Percentiles rank a stretch among this genome's conserved stretches.
phyloP scores from a whole-genome alignment of 2,797 vertebrate genomes.

The Nasua narica region DNA sequence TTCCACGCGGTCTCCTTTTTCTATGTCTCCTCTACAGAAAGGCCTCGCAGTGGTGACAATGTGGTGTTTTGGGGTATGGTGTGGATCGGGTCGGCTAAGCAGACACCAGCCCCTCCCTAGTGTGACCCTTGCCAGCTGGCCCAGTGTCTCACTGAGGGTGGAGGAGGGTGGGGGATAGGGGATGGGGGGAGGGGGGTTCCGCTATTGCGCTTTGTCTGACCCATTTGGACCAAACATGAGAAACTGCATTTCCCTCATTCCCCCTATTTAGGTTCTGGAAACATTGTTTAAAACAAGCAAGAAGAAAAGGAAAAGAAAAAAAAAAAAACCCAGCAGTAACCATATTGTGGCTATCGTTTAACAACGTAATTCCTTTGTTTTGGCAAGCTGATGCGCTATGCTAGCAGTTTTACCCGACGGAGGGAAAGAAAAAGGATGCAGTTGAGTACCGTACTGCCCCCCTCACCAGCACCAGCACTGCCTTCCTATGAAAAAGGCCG shows the following conservation, averaged over 20 bases:
- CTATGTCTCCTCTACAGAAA: neutral
- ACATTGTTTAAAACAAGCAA: neutral
- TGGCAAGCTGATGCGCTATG: neutral
- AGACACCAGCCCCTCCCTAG: neutral
- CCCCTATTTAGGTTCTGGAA: neutral
- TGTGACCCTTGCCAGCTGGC: neutral
- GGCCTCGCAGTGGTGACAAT: neutral
- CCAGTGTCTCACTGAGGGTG: too few relatives aligned
- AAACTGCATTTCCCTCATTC: neutral
- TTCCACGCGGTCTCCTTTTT: neutral
- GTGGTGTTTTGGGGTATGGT: neutral
- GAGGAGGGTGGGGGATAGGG: neutral
- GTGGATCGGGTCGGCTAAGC: neutral
- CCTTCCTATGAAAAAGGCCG: neutral
- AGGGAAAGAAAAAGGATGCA: neutral
- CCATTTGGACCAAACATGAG: neutral
- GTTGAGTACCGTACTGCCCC: neutral
- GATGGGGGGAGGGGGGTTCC: neutral
- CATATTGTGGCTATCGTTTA: neutral
- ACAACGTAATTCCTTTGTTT: neutral
- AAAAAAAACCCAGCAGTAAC: neutral
- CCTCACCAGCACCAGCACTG: neutral
- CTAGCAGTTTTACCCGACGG: neutral
- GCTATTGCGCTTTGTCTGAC: neutral
- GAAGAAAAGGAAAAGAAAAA: neutral